Percentiles rank a stretch among this genome's conserved stretches.
phyloP scores from a whole-genome alignment of 2,888 invertebrate genomes.

The Zygogramma bicolorata region DNA sequence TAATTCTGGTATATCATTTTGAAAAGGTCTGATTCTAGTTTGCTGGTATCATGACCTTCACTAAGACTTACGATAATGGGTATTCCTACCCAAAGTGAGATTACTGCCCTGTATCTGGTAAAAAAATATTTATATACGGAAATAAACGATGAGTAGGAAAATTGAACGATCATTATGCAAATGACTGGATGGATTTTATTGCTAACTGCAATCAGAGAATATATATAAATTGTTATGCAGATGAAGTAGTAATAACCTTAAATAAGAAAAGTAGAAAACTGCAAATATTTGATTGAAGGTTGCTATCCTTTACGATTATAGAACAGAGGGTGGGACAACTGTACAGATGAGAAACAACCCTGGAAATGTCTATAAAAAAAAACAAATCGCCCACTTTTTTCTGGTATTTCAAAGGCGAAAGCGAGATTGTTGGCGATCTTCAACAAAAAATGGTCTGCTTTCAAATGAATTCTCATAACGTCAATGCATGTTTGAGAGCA shows the following conservation, averaged over 20 bases:
- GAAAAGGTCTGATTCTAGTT: constrained; percentile 8
- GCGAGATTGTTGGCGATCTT: no score
- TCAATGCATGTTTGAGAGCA: no score
- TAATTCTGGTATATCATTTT: constrained; percentile 24
- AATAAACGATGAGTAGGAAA: background rate
- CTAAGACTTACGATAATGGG: background rate
- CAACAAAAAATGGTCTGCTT: no score
- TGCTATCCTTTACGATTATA: no score
- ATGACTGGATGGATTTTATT: background rate
- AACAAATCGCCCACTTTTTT: no score
- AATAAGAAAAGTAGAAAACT: background rate
- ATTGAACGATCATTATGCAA: background rate
- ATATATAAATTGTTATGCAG: background rate
- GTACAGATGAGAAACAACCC: no score
- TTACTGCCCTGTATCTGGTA: background rate
- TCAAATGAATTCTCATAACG: no score
- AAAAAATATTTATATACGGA: constrained; percentile 7
- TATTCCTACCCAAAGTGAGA: background rate
- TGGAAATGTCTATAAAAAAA: no score
- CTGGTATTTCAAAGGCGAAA: no score
- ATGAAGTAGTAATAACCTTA: background rate
- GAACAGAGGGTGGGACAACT: no score
- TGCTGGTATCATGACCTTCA: background rate
- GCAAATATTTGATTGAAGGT: no score
- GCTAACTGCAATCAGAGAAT: background rate